A percentile compares a stretch with the other conserved stretches of the same genome.
Conservation (phyloP, 2,797 vertebrate species). For the Gambelia wislizenii region DNA sequence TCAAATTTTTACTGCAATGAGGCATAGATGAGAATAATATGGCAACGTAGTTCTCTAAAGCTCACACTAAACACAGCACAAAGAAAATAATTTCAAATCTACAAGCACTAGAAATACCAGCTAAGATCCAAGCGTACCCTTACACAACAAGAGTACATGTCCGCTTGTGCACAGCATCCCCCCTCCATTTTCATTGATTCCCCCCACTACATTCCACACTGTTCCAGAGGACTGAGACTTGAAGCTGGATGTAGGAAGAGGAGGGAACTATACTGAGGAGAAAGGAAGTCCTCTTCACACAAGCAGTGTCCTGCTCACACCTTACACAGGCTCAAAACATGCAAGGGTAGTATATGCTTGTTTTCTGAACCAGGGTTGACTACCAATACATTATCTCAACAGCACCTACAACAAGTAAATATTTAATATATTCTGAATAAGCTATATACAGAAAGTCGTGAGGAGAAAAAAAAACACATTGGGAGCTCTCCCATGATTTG, state of each 20-base stretch:
- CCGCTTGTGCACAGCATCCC: background rate
- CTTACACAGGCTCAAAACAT: background rate
- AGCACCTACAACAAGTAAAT: background rate
- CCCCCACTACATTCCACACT: background rate
- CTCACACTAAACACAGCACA: background rate
- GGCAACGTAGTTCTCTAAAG: background rate
- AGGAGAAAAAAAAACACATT: background rate
- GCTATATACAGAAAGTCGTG: background rate
- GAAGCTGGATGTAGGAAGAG: background rate
- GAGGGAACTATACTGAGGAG: background rate
- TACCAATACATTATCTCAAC: background rate
- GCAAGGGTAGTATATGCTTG: background rate
- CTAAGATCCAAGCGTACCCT: background rate
- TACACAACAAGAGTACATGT: background rate
- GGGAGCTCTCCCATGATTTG: background rate
- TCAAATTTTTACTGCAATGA: background rate
- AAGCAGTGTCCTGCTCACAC: too few relatives aligned
- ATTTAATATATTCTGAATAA: background rate
- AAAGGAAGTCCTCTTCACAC: too few relatives aligned
- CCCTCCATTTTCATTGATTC: background rate
- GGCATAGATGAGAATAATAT: background rate
- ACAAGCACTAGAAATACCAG: background rate
- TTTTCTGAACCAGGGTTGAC: background rate
- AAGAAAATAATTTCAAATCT: background rate
- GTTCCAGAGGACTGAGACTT: background rate